phyloP scores from a whole-genome alignment of 64 coral and sea anemone genomes.

The Montipora sp. region DNA sequence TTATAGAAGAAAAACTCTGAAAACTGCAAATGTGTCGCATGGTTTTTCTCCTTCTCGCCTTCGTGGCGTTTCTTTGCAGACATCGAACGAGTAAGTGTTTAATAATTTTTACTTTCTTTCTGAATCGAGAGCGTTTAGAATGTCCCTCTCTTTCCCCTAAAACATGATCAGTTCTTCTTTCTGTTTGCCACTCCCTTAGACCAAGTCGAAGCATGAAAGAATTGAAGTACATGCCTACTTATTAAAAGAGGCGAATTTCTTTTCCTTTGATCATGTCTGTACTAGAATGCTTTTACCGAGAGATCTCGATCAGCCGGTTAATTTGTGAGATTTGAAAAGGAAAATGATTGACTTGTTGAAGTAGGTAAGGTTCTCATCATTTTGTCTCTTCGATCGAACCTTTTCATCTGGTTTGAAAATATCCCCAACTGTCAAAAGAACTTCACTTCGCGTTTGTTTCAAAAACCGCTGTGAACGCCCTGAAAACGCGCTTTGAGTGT shows the following conservation, averaged over 20 bases:
- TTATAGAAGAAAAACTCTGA: not conserved
- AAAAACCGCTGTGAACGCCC: slow-evolving; percentile 12
- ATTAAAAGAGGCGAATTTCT: not conserved
- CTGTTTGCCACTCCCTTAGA: too few species aligned
- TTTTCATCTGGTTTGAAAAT: not conserved
- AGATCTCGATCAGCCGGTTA: too few species aligned
- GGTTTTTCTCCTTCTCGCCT: not conserved
- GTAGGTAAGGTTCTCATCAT: not conserved
- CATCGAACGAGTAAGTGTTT: slow-evolving; percentile 22
- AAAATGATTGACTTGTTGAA: not conserved
- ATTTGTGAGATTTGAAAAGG: too few species aligned
- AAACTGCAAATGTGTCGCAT: not conserved
- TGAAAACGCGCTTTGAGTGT: not conserved
- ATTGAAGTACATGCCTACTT: not conserved
- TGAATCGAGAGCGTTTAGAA: too few species aligned
- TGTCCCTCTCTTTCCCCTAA: too few species aligned
- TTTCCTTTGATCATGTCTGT: too few species aligned
- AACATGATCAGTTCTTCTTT: too few species aligned
- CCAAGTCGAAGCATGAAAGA: too few species aligned
- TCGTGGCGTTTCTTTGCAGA: not conserved
- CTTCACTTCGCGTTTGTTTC: not conserved
- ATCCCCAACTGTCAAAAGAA: not conserved
- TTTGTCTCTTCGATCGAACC: not conserved
- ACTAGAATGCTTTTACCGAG: too few species aligned
- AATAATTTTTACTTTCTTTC: too few species aligned